Evolutionary conservation across 1,140 invertebrate species (phyloP).

Genomic region (Drosophila albomicans): DNA sequence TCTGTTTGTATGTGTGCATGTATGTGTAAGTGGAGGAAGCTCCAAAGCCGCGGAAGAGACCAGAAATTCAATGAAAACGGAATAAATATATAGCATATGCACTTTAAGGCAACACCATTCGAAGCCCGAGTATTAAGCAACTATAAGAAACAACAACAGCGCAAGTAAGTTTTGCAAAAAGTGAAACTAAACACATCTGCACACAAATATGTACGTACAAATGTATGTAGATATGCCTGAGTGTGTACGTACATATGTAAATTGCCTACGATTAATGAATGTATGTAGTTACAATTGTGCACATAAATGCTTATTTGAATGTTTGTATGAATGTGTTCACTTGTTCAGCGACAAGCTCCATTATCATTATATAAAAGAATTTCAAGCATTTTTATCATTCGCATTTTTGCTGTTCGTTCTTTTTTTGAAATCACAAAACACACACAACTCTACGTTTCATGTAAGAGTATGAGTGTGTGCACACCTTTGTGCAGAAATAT

Average conservation of each 20-base stretch:
- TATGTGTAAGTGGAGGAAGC: conserved; percentile 39
- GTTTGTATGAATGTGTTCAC: neutral
- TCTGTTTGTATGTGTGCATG: conserved; percentile 26
- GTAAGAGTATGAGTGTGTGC: neutral
- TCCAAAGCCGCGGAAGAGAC: conserved; percentile 42
- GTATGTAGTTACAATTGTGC: conserved; percentile 7
- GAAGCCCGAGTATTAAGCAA: conserved; percentile 25
- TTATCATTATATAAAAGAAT: conserved; percentile 32
- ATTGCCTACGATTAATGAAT: neutral
- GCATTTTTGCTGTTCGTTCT: conserved; percentile 2
- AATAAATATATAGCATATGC: conserved; percentile 30
- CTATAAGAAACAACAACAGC: conserved; percentile 8
- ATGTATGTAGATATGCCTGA: neutral
- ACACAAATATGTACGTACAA: neutral
- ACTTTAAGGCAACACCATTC: conserved; percentile 9
- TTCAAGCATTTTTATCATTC: conserved; percentile 25
- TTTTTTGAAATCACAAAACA: conserved; percentile 6
- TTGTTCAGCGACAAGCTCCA: conserved; percentile 9
- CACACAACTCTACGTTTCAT: neutral
- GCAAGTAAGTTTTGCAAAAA: conserved; percentile 36
- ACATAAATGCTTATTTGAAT: neutral
- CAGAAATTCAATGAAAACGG: conserved; percentile 44
- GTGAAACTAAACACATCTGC: conserved; percentile 21
- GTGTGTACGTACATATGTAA: neutral
- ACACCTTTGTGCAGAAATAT: conserved; percentile 14